phyloP scores from a whole-genome alignment of 2,797 vertebrate species.

The Phyllotis vaccarum region DNA sequence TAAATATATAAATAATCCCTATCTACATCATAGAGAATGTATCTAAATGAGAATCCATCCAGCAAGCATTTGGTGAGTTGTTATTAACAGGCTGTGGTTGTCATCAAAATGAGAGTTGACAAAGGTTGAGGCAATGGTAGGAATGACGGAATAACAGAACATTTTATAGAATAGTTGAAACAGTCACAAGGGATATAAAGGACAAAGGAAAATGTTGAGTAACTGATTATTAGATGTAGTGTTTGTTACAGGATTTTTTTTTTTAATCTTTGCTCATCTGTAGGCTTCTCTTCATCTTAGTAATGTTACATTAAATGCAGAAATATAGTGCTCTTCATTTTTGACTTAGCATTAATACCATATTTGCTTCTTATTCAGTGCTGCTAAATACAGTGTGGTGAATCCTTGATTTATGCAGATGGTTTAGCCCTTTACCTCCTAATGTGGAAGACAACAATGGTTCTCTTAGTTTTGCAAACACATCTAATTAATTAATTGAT shows the following conservation, averaged over 20 bases:
- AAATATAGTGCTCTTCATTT: neutral
- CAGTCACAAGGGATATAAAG: neutral
- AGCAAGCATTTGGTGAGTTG: neutral
- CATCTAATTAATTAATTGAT: neutral
- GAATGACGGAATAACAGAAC: neutral
- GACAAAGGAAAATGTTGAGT: neutral
- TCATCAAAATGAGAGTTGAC: neutral
- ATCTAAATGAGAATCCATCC: no score
- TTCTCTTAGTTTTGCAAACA: slow-evolving; percentile 37
- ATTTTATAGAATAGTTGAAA: neutral
- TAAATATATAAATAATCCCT: neutral
- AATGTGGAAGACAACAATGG: neutral
- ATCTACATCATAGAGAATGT: neutral
- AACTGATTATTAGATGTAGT: neutral
- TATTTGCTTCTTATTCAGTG: neutral
- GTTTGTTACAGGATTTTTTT: neutral
- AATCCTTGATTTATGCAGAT: neutral
- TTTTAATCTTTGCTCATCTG: neutral
- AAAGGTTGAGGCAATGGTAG: neutral
- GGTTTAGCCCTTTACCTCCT: neutral
- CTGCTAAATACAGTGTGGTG: neutral
- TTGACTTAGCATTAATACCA: neutral
- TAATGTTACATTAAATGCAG: neutral
- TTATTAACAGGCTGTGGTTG: neutral
- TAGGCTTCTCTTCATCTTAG: neutral